Evolutionary conservation across 2,888 invertebrate genomes (phyloP).

Genomic region (Thymelicus lineola): DNA sequence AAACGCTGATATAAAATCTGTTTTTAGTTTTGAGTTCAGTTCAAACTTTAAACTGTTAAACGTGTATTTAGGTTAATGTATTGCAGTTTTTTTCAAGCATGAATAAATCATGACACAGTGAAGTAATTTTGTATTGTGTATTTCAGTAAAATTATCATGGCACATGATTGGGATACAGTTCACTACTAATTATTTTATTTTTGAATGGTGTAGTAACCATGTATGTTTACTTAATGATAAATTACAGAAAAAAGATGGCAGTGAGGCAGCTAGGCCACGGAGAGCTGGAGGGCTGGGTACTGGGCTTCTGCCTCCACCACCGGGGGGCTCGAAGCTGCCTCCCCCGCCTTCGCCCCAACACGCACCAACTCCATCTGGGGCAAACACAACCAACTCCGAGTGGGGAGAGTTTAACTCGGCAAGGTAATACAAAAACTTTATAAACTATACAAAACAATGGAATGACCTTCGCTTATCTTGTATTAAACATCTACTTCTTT

Average conservation of each 20-base stretch:
- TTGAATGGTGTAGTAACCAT: too few species aligned
- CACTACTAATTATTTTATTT: too few species aligned
- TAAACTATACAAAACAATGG: not conserved
- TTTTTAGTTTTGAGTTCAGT: too few species aligned
- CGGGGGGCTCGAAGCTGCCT: constrained; percentile 88
- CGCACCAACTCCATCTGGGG: constrained; percentile 84
- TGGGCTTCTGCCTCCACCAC: constrained; percentile 93
- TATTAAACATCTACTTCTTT: not conserved
- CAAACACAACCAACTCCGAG: constrained; percentile 82
- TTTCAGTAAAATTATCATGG: too few species aligned
- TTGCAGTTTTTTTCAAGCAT: too few species aligned
- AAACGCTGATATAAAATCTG: too few species aligned
- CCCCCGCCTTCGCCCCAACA: constrained; percentile 92
- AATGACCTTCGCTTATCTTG: not conserved
- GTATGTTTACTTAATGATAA: not conserved
- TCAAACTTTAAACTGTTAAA: too few species aligned
- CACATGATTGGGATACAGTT: too few species aligned
- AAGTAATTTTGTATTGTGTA: too few species aligned
- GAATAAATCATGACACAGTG: too few species aligned
- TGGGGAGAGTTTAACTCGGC: constrained; percentile 94
- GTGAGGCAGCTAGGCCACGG: constrained; percentile 88
- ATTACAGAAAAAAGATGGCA: constrained; percentile 94
- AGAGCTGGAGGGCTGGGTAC: constrained; percentile 77
- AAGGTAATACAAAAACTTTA: constrained; percentile 64
- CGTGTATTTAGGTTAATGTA: too few species aligned